phyloP scores from a whole-genome alignment of 2,797 vertebrate genomes.

The Microctenopoma lineatum region DNA sequence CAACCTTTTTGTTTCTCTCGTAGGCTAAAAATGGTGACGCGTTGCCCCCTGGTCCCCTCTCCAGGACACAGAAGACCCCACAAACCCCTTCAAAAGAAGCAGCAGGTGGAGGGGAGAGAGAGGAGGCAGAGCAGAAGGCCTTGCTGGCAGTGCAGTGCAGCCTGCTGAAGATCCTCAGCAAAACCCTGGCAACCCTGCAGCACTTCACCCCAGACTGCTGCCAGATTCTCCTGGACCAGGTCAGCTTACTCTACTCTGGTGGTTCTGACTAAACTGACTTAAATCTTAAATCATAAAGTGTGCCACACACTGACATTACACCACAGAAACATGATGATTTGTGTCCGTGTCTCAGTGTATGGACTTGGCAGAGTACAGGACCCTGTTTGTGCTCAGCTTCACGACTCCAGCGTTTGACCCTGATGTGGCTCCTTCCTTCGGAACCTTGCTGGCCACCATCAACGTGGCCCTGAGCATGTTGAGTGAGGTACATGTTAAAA shows the following conservation, averaged over 20 bases:
- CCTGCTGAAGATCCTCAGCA: slow-evolving; percentile 96
- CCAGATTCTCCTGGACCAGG: slow-evolving; percentile 97
- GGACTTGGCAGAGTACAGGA: slow-evolving; percentile 93
- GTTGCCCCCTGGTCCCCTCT: slow-evolving; percentile 83
- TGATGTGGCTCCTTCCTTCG: slow-evolving; percentile 95
- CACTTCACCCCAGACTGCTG: slow-evolving; percentile 98
- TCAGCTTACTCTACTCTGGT: slow-evolving; percentile 48
- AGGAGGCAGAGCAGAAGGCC: slow-evolving; percentile 91
- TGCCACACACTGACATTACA: neutral
- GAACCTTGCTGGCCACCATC: slow-evolving; percentile 95
- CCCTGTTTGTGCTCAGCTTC: slow-evolving; percentile 95
- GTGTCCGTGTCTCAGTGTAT: slow-evolving; percentile 85
- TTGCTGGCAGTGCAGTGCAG: slow-evolving; percentile 92
- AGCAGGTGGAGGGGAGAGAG: slow-evolving; percentile 80
- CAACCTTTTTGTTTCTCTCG: neutral
- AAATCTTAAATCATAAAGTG: neutral
- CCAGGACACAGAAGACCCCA: slow-evolving; percentile 82
- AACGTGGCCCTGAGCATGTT: slow-evolving; percentile 95
- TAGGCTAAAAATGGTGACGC: slow-evolving; percentile 93
- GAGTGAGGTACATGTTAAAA: slow-evolving; percentile 86
- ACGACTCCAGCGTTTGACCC: slow-evolving; percentile 96
- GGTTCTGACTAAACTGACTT: neutral
- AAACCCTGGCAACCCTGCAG: slow-evolving; percentile 92
- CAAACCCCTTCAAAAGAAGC: slow-evolving; percentile 84
- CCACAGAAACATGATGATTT: neutral